Base-by-base conservation (phyloP, 2,113 vertebrate genomes). In the Scopus umbretta region DNA sequence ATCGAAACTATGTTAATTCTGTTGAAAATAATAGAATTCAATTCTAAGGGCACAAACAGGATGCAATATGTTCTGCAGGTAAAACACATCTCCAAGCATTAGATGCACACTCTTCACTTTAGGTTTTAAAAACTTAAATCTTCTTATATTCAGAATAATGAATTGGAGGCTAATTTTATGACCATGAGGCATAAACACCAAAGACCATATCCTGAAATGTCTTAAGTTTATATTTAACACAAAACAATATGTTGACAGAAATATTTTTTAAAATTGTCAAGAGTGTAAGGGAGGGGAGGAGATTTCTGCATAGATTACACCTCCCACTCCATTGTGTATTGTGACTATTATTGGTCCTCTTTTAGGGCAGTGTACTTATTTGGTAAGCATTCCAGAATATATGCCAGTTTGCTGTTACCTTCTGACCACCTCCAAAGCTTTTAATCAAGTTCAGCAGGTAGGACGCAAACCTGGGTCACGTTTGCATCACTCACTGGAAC, bases 401-500 rank as follows among this genome's bases (percentile, higher is more conserved):
- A 12, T 38, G 8, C n/a, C 34, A 20, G 1, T 78, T 68, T 81
- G 47, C 20, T 52, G 34, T 0, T 78, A 29, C 43, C 61, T 79
- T 59, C 23, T 92, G 47, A 56, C 50, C 25, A 78, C 38, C 12
- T 76, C 14, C 62, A n/a, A 59, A 4, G 6, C 30, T 73, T 92
- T 17, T 22, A 75, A 61, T 72, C 11, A 17, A 32, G 34, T 32
- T 56, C 43, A 66, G 9, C 29, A 68, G 23, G 29, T 45, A 8
- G 45, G 56, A 1, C 7, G 21, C 34, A 75, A 90, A 53, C 22
- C 42, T 5, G 6, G 5, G 32, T 66, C 90, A 30, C 7, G 19
- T 30, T 76, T 30, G 40, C 8, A 11, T 66, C 16, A 14, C 0
- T 4, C 20, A 6, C 11, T 10, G 11, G 67, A 88, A 50, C 0